phyloP scores from a whole-genome alignment of 2,797 vertebrate genomes.

The Onychomys arenicola region DNA sequence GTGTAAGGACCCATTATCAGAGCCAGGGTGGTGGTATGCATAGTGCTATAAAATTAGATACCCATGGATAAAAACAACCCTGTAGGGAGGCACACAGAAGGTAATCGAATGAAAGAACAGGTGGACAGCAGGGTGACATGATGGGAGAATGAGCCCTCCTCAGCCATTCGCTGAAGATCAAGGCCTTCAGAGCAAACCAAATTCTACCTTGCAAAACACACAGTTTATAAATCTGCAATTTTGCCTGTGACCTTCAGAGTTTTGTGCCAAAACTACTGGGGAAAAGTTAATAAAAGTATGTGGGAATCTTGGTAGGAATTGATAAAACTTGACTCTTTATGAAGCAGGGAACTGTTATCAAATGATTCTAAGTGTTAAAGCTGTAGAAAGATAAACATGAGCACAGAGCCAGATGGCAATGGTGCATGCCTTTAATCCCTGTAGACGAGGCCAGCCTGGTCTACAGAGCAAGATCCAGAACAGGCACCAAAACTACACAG shows the following conservation, averaged over 20 bases:
- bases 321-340: background rate
- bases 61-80: background rate
- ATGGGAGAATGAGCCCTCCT: background rate
- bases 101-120: background rate
- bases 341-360: background rate
- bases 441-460: too few species aligned
- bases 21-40: background rate
- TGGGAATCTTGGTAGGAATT: background rate
- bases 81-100: background rate
- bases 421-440: too few species aligned
- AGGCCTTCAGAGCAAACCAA: background rate
- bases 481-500: too few species aligned
- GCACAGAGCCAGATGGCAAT: background rate
- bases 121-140: background rate
- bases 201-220: background rate
- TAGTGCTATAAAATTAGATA: background rate
- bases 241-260: background rate
- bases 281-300: background rate
- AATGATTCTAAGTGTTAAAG: background rate
- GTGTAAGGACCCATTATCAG: background rate
- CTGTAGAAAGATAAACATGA: background rate
- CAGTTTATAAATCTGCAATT: conserved; percentile 11
- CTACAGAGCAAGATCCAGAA: too few species aligned
- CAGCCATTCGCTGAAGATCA: fast-evolving
- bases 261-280: background rate